Base-by-base conservation (phyloP, 2,113 vertebrate genomes). In the Osmerus eperlanus region DNA sequence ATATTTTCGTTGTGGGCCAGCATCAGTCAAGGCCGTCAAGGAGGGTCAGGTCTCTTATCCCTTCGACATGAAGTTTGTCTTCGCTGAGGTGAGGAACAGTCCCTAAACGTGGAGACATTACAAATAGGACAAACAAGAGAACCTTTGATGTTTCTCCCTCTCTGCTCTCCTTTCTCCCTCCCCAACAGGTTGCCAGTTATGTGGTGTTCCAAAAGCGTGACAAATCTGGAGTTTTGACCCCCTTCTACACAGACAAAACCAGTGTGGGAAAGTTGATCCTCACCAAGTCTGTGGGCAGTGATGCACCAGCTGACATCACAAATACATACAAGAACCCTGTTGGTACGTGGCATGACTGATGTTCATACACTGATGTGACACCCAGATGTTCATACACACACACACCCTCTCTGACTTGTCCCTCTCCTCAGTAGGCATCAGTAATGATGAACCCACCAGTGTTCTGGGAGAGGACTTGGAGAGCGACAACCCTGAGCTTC, bases 121-220 rank as follows among this genome's bases (percentile, higher is more conserved):
- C 25, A 13, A 15, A 25, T 25, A 15, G 41, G 9, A 47, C 41
- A 47, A 47, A 47, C 41, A 11, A 7, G 21, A 25, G 12, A 2
- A 19, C n/a, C 18, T 21, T 32, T 25, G 3, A 6, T 56, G 15
- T 25, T 25, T 54, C 5, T 28, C 60, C 41, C 16, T 36, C 15
- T 51, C 21, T 67, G 14, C 21, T 55, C 4, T 9, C 7, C 61
- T 18, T 9, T 56, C 1, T 65, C 15, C 21, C 28, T 23, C n/a
- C 25, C 4, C 32, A 52, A 3, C 79, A 97, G 95, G 95, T 98
- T 13, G 97, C 97, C 83, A 96, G 95, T 64, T 95, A 96, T 83
- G 96, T 95, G 77, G 92, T 97, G 0, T 96, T 92, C 78, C 96
- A 94, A 93, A 94, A 95, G 83, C 90, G 89, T 18, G 92, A 92